Percentiles rank a stretch among this genome's conserved stretches.
Conservation (phyloP, 2,797 vertebrate species). For the Cyprinella venusta region DNA sequence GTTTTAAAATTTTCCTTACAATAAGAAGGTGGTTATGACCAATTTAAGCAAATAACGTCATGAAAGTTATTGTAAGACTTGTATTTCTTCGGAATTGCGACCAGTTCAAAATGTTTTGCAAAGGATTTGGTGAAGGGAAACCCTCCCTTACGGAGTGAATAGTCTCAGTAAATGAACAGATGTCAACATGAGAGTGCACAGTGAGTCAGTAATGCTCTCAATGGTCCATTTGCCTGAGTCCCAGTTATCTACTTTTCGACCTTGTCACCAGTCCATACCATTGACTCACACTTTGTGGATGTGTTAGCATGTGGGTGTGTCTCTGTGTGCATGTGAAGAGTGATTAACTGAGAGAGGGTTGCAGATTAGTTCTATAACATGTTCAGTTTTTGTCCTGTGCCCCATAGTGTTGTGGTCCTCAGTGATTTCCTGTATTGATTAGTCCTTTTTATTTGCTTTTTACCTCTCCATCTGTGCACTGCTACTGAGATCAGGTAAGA, state of each 20-base stretch:
- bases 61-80: not conserved
- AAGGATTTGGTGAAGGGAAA: not conserved
- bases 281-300: constrained; percentile 45
- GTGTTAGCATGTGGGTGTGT: constrained; percentile 34
- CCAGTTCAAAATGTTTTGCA: not conserved
- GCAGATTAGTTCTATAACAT: constrained; percentile 24
- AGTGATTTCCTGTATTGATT: constrained; percentile 48
- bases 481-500: constrained; percentile 55
- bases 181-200: constrained; percentile 23
- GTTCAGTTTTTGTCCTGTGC: constrained; percentile 26
- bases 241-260: constrained; percentile 70
- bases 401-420: constrained; percentile 29
- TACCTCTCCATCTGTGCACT: constrained; percentile 21
- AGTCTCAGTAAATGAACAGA: constrained; percentile 10
- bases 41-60: not conserved
- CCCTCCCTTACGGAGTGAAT: not conserved
- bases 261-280: constrained; percentile 59
- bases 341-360: constrained; percentile 33
- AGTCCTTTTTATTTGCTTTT: constrained; percentile 48
- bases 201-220: constrained; percentile 57
- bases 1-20: not conserved
- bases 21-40: not conserved
- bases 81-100: not conserved
- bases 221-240: constrained; percentile 65
- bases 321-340: constrained; percentile 9